Percentiles rank a stretch among this genome's conserved stretches.
These are phyloP conservation scores for Azemiops feae DNA, from an alignment of 2,113 vertebrate species.

Conservation along the genomic window DNA sequence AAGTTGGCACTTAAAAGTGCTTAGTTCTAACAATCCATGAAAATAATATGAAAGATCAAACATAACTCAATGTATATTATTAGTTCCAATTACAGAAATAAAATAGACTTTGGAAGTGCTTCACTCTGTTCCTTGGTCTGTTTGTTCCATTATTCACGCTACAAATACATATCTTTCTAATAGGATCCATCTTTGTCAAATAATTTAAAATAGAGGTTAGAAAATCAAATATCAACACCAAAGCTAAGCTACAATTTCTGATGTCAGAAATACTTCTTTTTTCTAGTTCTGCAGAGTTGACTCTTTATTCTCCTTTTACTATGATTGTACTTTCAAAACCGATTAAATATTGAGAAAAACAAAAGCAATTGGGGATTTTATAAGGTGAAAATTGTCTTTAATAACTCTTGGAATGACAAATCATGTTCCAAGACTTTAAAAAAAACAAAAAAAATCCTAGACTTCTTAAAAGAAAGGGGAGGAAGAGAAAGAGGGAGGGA, in stretches of 20 bases:
- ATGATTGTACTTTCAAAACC: not conserved
- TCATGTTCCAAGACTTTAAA: not conserved
- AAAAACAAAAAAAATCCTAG: not conserved
- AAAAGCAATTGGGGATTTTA: not conserved
- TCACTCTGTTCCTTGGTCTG: not conserved
- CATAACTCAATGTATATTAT: not conserved
- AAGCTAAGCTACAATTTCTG: not conserved
- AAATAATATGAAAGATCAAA: not conserved
- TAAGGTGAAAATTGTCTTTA: not conserved
- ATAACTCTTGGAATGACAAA: not conserved
- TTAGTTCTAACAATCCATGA: not conserved
- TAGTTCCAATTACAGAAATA: not conserved
- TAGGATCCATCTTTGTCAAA: not conserved
- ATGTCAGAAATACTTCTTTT: not conserved
- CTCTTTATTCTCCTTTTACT: not conserved
- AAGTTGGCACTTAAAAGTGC: too few species aligned
- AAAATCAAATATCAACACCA: not conserved
- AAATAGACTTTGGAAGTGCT: not conserved
- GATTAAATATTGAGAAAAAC: not conserved
- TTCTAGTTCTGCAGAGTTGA: not conserved
- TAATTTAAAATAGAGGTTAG: not conserved
- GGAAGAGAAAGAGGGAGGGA: not conserved
- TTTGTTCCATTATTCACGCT: not conserved
- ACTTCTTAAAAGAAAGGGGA: not conserved
- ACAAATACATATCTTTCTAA: not conserved